phyloP scores from a whole-genome alignment of 2,113 vertebrate species.

The Gulo gulo region DNA sequence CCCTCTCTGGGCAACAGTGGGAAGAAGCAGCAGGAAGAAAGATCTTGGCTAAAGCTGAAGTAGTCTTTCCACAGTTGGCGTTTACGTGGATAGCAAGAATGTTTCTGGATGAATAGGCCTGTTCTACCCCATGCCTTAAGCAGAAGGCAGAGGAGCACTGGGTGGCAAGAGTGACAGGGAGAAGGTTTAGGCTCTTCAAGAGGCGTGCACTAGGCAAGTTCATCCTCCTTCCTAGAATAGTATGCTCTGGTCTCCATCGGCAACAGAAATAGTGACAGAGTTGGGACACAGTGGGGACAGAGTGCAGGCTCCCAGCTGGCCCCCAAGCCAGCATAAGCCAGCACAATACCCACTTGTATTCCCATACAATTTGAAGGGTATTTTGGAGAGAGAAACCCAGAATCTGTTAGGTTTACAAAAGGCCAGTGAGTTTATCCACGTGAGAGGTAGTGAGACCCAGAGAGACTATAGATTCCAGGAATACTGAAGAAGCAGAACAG shows the following conservation, averaged over 20 bases:
- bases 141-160: background rate
- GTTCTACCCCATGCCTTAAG: background rate
- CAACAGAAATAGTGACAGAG: background rate
- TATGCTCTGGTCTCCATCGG: background rate
- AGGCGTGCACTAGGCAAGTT: background rate
- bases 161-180: background rate
- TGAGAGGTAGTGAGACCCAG: background rate
- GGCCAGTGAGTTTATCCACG: background rate
- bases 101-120: background rate
- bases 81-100: background rate
- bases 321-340: background rate
- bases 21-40: background rate
- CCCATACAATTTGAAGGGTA: background rate
- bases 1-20: background rate
- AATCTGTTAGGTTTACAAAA: background rate
- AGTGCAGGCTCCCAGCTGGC: background rate
- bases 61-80: background rate
- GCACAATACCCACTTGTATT: background rate
- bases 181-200: background rate
- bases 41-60: background rate
- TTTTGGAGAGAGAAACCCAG: background rate
- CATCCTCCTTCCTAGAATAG: background rate
- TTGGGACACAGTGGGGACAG: background rate
- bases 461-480: background rate
- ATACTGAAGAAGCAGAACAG: background rate